Evolutionary conservation across 2,797 vertebrate genomes (phyloP).

Genomic region (Nasua narica): DNA sequence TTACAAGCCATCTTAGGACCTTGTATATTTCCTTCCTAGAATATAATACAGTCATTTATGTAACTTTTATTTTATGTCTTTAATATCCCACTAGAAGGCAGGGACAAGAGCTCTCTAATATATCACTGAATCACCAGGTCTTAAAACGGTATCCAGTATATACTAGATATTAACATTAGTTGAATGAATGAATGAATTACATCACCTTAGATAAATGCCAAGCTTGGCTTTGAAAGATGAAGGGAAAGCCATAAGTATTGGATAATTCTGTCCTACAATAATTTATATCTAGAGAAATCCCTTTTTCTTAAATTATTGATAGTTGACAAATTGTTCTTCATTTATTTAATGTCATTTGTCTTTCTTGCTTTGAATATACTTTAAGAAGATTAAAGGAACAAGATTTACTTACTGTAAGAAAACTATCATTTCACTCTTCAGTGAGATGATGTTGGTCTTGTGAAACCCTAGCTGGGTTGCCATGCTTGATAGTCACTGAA

Average conservation of each 20-base stretch:
- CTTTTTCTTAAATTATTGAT: background rate
- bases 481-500: background rate
- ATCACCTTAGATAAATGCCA: background rate
- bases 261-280: background rate
- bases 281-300: background rate
- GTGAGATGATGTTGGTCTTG: background rate
- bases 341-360: background rate
- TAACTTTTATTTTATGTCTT: conserved; percentile 19
- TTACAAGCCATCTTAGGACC: background rate
- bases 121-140: background rate
- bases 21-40: background rate
- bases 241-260: background rate
- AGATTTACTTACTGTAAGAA: background rate
- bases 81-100: background rate
- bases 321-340: background rate
- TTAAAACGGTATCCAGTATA: background rate
- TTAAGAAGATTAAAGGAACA: background rate
- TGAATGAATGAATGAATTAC: background rate
- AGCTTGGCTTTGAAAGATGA: background rate
- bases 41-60: background rate
- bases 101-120: background rate
- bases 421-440: background rate
- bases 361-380: background rate
- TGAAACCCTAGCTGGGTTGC: background rate
- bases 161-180: background rate